Conservation (phyloP, 2,888 invertebrate species). For the Diabrotica balteata region DNA sequence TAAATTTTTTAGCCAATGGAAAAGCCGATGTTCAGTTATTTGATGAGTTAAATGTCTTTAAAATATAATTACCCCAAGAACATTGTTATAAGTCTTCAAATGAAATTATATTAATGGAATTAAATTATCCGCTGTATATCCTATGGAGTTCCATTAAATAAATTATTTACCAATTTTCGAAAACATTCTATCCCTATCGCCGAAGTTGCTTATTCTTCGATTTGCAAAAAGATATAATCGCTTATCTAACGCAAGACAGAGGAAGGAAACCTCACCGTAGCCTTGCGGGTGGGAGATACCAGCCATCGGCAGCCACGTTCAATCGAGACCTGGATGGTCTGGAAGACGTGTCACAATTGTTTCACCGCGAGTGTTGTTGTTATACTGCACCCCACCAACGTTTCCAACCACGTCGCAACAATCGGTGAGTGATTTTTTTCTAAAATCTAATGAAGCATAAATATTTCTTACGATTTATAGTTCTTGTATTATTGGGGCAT, state of each 20-base stretch:
- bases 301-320: constrained; percentile 40
- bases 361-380: constrained; percentile 8
- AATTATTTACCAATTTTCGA: too few species aligned
- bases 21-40: too few species aligned
- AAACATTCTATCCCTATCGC: too few species aligned
- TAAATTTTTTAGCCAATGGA: too few species aligned
- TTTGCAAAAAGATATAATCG: neutral
- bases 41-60: too few species aligned
- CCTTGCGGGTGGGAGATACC: constrained; percentile 41
- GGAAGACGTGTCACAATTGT: constrained; percentile 23
- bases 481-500: neutral
- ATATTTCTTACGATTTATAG: neutral
- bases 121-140: too few species aligned
- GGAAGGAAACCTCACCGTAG: constrained; percentile 43
- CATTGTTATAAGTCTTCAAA: too few species aligned
- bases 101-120: too few species aligned
- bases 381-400: neutral
- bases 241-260: constrained; percentile 35
- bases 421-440: neutral
- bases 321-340: constrained; percentile 51
- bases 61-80: too few species aligned
- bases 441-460: too few species aligned
- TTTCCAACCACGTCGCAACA: neutral
- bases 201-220: neutral
- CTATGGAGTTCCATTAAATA: too few species aligned